A percentile compares a stretch with the other conserved stretches of the same genome.
phyloP scores from a whole-genome alignment of 92 coral and sea anemone genomes.

The Chrysogorgia sp. region DNA sequence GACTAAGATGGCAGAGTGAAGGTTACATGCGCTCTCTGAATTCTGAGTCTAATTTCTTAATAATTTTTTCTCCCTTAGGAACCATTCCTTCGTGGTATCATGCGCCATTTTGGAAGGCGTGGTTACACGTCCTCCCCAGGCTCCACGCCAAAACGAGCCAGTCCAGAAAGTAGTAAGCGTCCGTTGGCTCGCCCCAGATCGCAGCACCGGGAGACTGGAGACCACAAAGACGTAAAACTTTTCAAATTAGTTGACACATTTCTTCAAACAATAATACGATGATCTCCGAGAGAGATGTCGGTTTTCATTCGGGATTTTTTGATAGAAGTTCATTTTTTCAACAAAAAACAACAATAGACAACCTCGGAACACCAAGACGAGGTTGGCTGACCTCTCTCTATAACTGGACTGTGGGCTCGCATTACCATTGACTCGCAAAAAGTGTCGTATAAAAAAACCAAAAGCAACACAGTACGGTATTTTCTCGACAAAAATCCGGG shows the following conservation, averaged over 20 bases:
- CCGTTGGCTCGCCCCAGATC: constrained; percentile 66
- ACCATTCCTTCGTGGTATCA: constrained; percentile 82
- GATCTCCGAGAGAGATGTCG: not conserved
- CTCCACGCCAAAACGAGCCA: constrained; percentile 71
- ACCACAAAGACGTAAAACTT: constrained; percentile 45
- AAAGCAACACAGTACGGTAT: too few relatives aligned
- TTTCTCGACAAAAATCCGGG: too few relatives aligned
- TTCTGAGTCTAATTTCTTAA: too few relatives aligned
- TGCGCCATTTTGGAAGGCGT: constrained; percentile 89
- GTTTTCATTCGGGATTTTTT: too few relatives aligned
- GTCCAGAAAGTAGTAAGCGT: constrained; percentile 70
- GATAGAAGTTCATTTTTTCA: too few relatives aligned
- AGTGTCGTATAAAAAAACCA: too few relatives aligned
- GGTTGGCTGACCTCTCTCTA: too few relatives aligned
- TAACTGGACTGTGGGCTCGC: too few relatives aligned
- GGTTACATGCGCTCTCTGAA: not conserved
- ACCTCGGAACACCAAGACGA: too few relatives aligned
- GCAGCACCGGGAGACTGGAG: constrained; percentile 82
- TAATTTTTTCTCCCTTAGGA: constrained; percentile 60
- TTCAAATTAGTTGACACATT: constrained; percentile 84
- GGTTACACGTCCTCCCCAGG: constrained; percentile 91
- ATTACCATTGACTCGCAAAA: too few relatives aligned
- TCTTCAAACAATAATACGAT: constrained; percentile 70
- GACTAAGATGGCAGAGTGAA: too few relatives aligned
- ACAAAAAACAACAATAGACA: too few relatives aligned